Base-by-base conservation (phyloP, 2,113 vertebrate genomes). In the Pelodiscus sinensis region DNA sequence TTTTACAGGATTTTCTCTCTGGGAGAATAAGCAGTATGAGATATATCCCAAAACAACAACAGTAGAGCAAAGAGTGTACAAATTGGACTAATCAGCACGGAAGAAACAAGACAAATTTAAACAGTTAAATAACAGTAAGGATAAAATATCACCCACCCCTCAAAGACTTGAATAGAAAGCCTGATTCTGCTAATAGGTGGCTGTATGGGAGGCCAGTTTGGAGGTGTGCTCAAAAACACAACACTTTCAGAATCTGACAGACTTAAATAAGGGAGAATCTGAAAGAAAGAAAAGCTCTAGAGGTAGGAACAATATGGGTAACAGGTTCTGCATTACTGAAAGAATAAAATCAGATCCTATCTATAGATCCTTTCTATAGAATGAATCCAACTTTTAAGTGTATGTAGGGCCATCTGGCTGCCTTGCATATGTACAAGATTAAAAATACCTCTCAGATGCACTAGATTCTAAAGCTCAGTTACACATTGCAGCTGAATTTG, bases 341-440 rank as follows among this genome's bases (percentile, higher is more conserved):
- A 81, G 54, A 94, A 87, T 58, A n/a, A 85, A 95, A 68, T 38
- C 12, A 62, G 79, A 84, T 86, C 35, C 86, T 31, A 31, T n/a
- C 79, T 31, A 86, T 31, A 81, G 82, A 86, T 44, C 44, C 86
- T 31, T 31, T n/a, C 79, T 31, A 86, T 31, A 81, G 82, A 86
- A 27, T 50, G 68, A 57, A 58, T 92, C 78, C 82, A 94, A n/a
- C 52, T 93, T 94, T 81, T 62, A 96, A 79, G 16, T 80, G 55
- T 78, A 60, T 85, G 10, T 50, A 82, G 82, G 14, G 14, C 81
- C 83, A 88, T 90, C 57, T 81, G 86, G 87, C 79, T 89, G 38
- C 77, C 57, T 35, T 52, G 16, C 14, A 25, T 5, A 25, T 21
- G 21, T 79, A 57, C 79, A 0, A 0, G 73, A 57, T 21, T 44